Percentiles rank a stretch among this genome's conserved stretches.
Evolutionary conservation across 2,113 vertebrate genomes (phyloP).

Genomic region (Pyxicephalus adspersus): DNA sequence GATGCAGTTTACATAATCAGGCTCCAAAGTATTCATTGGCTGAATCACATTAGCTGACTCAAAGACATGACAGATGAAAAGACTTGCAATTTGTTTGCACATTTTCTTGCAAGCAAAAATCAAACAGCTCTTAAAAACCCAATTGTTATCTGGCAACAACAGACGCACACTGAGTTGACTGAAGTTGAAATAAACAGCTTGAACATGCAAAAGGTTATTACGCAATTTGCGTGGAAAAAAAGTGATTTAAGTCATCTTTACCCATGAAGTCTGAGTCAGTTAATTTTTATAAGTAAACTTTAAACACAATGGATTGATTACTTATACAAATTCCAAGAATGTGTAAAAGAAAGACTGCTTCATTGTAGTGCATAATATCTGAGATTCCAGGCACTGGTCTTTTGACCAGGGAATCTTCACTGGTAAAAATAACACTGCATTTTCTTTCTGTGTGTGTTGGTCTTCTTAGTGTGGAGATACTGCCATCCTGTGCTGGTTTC

Average conservation of each 20-base stretch:
- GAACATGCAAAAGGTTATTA: constrained; percentile 53
- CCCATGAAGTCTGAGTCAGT: constrained; percentile 66
- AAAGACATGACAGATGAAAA: constrained; percentile 56
- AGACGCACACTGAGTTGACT: constrained; percentile 55
- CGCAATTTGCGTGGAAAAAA: constrained; percentile 41
- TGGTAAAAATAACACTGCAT: constrained; percentile 50
- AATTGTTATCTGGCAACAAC: constrained; percentile 57
- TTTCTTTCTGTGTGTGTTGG: neutral
- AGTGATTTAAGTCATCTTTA: constrained; percentile 52
- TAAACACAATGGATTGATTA: constrained; percentile 70
- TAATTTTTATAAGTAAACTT: constrained; percentile 67
- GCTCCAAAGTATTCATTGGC: constrained; percentile 47
- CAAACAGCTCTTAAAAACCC: constrained; percentile 54
- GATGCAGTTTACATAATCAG: constrained; percentile 40
- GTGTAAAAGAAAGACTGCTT: constrained; percentile 67
- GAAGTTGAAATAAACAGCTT: constrained; percentile 57
- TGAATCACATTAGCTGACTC: constrained; percentile 51
- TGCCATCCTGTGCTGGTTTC: constrained; percentile 48
- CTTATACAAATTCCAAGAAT: constrained; percentile 67
- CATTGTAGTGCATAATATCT: constrained; percentile 72
- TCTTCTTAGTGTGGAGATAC: constrained; percentile 43
- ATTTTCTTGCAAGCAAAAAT: constrained; percentile 53
- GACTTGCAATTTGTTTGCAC: constrained; percentile 55
- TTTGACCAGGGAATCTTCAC: constrained; percentile 55
- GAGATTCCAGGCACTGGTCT: constrained; percentile 66